Evolutionary conservation across 2,888 invertebrate species (phyloP), one percentile per base, ranked within the genome.

Genomic region (Clivina fossor): DNA sequence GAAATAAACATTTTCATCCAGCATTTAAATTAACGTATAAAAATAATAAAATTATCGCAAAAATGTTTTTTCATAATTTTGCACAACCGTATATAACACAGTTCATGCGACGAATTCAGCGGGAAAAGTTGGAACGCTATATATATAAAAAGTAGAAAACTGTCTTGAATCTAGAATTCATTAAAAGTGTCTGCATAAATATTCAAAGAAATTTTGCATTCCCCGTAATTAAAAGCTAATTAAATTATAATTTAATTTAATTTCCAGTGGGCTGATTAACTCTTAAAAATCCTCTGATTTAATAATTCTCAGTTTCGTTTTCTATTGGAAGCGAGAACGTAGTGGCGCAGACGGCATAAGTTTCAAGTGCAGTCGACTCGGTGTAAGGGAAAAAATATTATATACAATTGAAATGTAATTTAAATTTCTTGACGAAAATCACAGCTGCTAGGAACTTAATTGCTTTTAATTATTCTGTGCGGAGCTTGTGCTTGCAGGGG

Each of bases 241-340:
- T 44, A 43, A 44, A 53, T 53, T 53, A 53, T 43, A 53, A 24
- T 30, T 19, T 53, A 44, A 53, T 44, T 53, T 44, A 11, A 44
- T 44, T 53, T 44, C 24, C 16, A 51, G 22, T 44, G n/a, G 43
- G 35, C 24, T 53, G 53, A 44, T 53, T 53, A 44, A 53, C 53
- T 53, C 37, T 44, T 53, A 44, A 53, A 44, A 53, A 53, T 53
- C 30, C 43, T 53, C 26, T 44, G 53, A 53, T 53, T 53, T 53
- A 53, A 53, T 53, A 53, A 53, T 35, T 19, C 53, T 53, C 44
- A 33, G 13, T 47, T 35, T 20, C 47, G 15, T 13, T 24, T 24
- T 24, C 9, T 26, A 11, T 43, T 13, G 22, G 15, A 11, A 15
- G 8, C 26, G 40, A 16, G 19, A 20, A 11, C 22, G 11, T 2